A percentile compares a stretch with the other conserved stretches of the same genome.
Evolutionary conservation across 92 coral and sea anemone genomes (phyloP).

Genomic region (Galaxea fascicularis): DNA sequence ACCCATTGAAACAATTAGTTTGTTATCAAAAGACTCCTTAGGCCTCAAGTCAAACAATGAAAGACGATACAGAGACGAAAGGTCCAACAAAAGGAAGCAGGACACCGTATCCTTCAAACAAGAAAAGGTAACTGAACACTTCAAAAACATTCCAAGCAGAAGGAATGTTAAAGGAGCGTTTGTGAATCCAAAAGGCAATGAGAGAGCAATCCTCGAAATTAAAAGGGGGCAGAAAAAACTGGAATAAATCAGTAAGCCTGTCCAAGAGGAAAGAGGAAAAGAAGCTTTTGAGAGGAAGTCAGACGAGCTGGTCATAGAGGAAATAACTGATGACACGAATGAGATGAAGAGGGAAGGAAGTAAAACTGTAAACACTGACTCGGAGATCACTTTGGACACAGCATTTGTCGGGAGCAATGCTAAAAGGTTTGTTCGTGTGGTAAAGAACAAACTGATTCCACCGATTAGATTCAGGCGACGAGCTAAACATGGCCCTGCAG

Average conservation of each 20-base stretch:
- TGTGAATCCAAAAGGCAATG: neutral
- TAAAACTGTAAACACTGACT: neutral
- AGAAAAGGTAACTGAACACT: neutral
- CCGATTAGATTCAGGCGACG: conserved; percentile 2
- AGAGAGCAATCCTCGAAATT: neutral
- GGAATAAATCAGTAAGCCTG: neutral
- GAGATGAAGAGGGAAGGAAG: neutral
- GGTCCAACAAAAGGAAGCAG: neutral
- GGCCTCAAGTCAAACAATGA: neutral
- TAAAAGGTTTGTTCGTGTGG: neutral
- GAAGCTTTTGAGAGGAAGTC: neutral
- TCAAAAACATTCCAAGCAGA: neutral
- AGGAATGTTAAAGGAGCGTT: neutral
- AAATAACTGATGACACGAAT: neutral
- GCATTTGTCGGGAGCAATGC: neutral
- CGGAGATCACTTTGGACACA: neutral
- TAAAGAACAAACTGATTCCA: conserved; percentile 13
- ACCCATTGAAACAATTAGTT: neutral
- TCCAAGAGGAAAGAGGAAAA: neutral
- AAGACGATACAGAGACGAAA: neutral
- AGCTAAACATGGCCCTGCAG: neutral
- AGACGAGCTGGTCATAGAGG: neutral
- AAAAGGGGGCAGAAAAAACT: neutral
- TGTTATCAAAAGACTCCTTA: neutral
- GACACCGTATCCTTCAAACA: neutral